Evolutionary conservation across 2,888 invertebrate genomes (phyloP), one percentile per base, ranked within the genome.

Genomic region (Eupithecia exiguata): DNA sequence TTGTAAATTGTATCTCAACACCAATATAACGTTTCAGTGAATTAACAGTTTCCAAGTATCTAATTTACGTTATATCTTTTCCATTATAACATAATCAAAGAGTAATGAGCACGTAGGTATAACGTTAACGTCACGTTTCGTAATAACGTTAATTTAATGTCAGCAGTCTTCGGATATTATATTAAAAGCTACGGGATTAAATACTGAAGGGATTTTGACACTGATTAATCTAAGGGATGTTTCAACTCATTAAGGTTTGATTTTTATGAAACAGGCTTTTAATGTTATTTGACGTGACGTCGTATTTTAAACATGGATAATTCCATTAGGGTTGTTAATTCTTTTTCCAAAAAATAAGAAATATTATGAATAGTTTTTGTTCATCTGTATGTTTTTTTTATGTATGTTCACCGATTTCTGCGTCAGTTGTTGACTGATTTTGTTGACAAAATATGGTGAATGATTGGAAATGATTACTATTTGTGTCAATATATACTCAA

Each of bases 121-220:
- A 66, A 66, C 75, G 72, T 78, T 77, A 74, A 71, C 71, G 69
- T 61, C 25, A 70, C 74, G 68, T 49, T 65, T 66, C 74, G 6
- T 75, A 63, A 74, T 72, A 75, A 71, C 73, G 75, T 77, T 78
- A 78, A 80, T 79, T 78, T 77, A 76, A 78, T 70, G 79, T 71
- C 80, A 74, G 74, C 75, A 72, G 76, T 53, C 68, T 77, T 73
- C 53, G 62, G 74, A 69, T 74, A 76, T 76, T 73, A 73, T 58
- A 76, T 76, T 76, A 76, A 76, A 76, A 71, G 76, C 72, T 71
- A 36, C 46, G 46, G 69, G 74, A 74, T 76, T 74, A 74, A 69
- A 75, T 68, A 65, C 69, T 73, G 72, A 74, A 74, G 62, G 71
- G 43, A 72, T 71, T 74, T 53, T 71, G 76, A 74, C 76, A 74